These are phyloP conservation scores for Drosophila sucinea DNA, from an alignment of 1,140 invertebrate genomes.

Conservation along the genomic window DNA sequence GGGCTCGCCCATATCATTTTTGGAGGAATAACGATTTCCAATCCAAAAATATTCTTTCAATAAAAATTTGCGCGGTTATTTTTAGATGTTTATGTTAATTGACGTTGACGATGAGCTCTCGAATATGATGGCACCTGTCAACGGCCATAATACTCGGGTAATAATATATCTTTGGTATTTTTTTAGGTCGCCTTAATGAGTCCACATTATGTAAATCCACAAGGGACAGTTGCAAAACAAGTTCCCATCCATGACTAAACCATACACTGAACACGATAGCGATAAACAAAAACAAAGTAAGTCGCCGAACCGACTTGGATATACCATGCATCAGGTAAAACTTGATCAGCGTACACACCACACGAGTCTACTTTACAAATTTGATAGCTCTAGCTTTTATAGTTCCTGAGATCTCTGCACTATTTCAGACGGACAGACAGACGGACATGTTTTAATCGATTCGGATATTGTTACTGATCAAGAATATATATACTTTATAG, in stretches of 20 bases:
- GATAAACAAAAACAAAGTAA: background rate
- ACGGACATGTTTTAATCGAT: too few species aligned
- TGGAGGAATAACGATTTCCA: conserved; percentile 37
- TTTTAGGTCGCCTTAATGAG: conserved; percentile 41
- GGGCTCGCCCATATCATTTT: conserved; percentile 35
- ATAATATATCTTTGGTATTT: conserved; percentile 49
- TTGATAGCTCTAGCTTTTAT: too few species aligned
- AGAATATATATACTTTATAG: too few species aligned
- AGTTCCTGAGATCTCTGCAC: too few species aligned
- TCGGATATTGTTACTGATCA: too few species aligned
- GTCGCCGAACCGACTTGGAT: too few species aligned
- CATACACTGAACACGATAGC: background rate
- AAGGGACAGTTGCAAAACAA: conserved; percentile 39
- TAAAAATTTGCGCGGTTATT: conserved; percentile 57
- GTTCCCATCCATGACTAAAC: conserved; percentile 53
- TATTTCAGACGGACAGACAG: too few species aligned
- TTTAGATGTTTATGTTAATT: conserved; percentile 68
- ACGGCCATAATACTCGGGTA: conserved; percentile 43
- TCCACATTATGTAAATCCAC: conserved; percentile 53
- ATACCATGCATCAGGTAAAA: too few species aligned
- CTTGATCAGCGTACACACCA: too few species aligned
- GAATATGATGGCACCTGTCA: conserved; percentile 75
- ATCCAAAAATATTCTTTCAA: conserved; percentile 44
- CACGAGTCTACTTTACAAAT: too few species aligned
- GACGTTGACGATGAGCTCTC: conserved; percentile 57